Evolutionary conservation across 2,113 vertebrate genomes (phyloP).

Genomic region (Perognathus longimembris): DNA sequence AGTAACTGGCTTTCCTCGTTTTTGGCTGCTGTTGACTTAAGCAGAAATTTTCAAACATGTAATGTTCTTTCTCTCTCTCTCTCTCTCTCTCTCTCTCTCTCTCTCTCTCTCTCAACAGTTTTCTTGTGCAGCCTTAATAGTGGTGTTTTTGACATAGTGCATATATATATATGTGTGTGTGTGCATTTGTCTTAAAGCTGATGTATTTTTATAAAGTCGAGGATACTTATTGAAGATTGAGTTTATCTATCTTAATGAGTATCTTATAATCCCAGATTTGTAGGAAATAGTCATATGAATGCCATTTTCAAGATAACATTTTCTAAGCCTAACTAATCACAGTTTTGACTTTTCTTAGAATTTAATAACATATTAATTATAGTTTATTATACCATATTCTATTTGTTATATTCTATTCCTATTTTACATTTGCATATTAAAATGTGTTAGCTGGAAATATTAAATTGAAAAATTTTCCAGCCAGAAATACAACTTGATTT

Average conservation of each 20-base stretch:
- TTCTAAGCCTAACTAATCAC: neutral
- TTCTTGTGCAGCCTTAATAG: conserved; percentile 82
- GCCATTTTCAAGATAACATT: neutral
- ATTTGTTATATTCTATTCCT: conserved; percentile 42
- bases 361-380: conserved; percentile 21
- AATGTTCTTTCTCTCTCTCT: too few relatives aligned
- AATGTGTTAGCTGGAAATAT: neutral
- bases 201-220: conserved; percentile 20
- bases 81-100: too few relatives aligned
- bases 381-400: neutral
- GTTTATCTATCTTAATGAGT: conserved; percentile 13
- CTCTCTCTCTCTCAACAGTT: neutral
- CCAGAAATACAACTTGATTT: conserved; percentile 26
- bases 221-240: conserved; percentile 19
- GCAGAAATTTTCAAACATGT: conserved; percentile 83
- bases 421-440: conserved; percentile 25
- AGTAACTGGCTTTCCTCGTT: conserved; percentile 87
- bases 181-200: conserved; percentile 74
- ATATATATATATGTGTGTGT: conserved; percentile 66
- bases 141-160: conserved; percentile 72
- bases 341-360: conserved; percentile 41
- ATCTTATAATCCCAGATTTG: neutral
- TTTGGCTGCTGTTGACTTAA: conserved; percentile 85
- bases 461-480: neutral
- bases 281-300: conserved; percentile 16